Conservation (phyloP, 2,888 invertebrate species). For the Mystacides longicornis region DNA sequence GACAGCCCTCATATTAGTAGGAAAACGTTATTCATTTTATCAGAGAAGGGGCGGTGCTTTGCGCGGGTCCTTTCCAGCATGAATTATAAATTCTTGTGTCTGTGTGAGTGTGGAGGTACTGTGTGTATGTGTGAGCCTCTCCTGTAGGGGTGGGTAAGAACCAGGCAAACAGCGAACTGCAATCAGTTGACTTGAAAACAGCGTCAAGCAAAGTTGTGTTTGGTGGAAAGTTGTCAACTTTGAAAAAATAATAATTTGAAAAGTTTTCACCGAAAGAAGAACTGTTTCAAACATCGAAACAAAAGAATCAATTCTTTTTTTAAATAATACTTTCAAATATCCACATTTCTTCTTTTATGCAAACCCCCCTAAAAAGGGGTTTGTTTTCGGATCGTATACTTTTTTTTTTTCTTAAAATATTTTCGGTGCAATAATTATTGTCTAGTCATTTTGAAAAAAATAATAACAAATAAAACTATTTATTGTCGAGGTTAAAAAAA, state of each 20-base stretch:
- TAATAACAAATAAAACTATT: no score
- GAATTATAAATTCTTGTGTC: no score
- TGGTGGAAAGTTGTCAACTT: not conserved
- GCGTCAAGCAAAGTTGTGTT: not conserved
- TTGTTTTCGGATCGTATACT: not conserved
- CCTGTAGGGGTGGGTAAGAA: not conserved
- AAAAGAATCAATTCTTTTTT: not conserved
- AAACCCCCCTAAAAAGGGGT: not conserved
- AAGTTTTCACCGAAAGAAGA: not conserved
- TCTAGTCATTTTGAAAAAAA: not conserved
- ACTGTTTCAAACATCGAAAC: not conserved
- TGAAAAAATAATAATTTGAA: not conserved
- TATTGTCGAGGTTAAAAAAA: no score
- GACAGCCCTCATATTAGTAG: not conserved
- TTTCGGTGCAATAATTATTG: not conserved
- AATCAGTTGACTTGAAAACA: not conserved
- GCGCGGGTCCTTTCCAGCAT: no score
- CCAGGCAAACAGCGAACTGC: not conserved
- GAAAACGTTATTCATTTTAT: not conserved
- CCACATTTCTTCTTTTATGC: not conserved
- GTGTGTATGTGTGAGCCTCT: no score
- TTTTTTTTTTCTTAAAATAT: not conserved
- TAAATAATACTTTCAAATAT: not conserved
- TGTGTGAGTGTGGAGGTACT: no score
- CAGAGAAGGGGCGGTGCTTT: not conserved